These are phyloP conservation scores for Caenorhabditis sp. DNA, from an alignment of 2,888 invertebrate species.

Conservation along the genomic window DNA sequence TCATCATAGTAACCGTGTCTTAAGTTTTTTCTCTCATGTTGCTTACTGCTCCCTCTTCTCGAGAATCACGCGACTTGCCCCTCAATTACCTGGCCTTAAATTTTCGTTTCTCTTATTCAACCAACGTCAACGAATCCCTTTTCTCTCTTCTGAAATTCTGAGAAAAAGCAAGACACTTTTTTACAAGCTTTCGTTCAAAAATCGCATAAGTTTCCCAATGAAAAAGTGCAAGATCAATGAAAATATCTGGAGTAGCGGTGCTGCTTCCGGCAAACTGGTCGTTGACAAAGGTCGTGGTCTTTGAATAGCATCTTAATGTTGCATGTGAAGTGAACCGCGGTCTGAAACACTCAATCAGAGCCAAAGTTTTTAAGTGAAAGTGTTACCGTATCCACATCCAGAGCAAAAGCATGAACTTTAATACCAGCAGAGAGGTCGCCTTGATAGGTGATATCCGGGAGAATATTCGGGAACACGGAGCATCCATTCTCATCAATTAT, in stretches of 20 bases:
- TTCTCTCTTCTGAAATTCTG: too few species aligned
- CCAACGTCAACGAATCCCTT: not conserved
- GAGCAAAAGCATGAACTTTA: conserved; percentile 78
- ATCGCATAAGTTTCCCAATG: not conserved
- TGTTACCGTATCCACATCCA: conserved; percentile 79
- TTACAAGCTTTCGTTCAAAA: not conserved
- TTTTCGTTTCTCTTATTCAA: not conserved
- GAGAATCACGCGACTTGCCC: too few species aligned
- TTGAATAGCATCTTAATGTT: conserved; percentile 81
- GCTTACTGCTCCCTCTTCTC: too few species aligned
- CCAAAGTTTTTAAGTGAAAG: not conserved
- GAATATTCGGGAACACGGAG: conserved; percentile 77
- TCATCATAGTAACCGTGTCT: too few species aligned
- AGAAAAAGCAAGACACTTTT: not conserved
- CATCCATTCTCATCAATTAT: conserved; percentile 83
- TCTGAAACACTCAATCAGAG: conserved; percentile 63
- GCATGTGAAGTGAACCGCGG: conserved; percentile 81
- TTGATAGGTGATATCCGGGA: conserved; percentile 80
- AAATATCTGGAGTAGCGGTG: conserved; percentile 55
- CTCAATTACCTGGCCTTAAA: too few species aligned
- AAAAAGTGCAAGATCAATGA: not conserved
- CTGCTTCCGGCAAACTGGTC: conserved; percentile 73
- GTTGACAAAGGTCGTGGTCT: conserved; percentile 77
- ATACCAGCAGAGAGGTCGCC: conserved; percentile 80
- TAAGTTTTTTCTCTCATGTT: too few species aligned